Base-by-base conservation (phyloP, 2,888 invertebrate genomes). In the Perizoma flavofasciatum region DNA sequence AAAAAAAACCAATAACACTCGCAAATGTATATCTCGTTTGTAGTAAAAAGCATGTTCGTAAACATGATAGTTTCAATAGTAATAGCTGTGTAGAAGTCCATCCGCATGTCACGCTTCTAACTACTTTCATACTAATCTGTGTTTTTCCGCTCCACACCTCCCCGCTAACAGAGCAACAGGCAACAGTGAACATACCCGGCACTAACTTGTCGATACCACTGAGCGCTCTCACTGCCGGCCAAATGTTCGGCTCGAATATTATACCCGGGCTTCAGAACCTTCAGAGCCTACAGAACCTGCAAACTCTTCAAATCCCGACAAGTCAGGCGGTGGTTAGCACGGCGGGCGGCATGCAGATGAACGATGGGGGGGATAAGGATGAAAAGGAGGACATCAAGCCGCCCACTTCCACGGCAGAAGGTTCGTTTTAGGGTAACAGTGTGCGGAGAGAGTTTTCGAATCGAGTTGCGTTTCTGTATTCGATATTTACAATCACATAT, bases 141-240 rank as follows among this genome's bases (percentile, higher is more conserved):
- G 83, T 86, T 85, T 83, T 84, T 80, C 82, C 82, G 76, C 75
- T 65, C 75, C 72, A 71, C 65, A 49, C 69, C 65, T 54, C 58
- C 69, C 73, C 76, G 77, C 82, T 83, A 82, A 83, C 90, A 91
- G 92, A 92, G 75, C 92, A 91, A 75, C 89, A 88, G 81, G 89
- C 94, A 68, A 89, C 93, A 65, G 85, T 94, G 72, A 93, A 93
- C 54, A 94, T 94, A 72, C 94, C 94, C 59, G 94, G 94, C 78
- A 94, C 94, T 75, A 94, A 94, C 85, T 89, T 94, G 71, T 88
- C 93, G 77, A 93, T 94, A 71, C 94, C 94, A 55, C 73, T 92
- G 75, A 87, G 86, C 79, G 89, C 91, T 69, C 77, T 92, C 77
- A 81, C 87, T 71, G 85, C 86, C 64, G 84, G 81, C 71, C 93